A percentile compares a stretch with the other conserved stretches of the same genome.
phyloP scores from a whole-genome alignment of 2,113 vertebrate genomes.

The Pungitius pungitius region DNA sequence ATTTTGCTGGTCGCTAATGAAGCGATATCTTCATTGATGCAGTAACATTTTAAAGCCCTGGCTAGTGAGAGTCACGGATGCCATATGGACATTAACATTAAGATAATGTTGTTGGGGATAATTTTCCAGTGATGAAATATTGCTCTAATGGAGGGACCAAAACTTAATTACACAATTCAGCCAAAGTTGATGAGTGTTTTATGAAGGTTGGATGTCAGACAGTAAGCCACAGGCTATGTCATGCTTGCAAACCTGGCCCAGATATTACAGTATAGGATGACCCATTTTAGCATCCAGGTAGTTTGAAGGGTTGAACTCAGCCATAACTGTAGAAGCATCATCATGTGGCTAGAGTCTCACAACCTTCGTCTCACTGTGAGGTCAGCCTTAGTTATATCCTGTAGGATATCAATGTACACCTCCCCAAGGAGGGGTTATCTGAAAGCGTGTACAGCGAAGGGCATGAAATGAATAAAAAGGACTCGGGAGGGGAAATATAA shows the following conservation, averaged over 20 bases:
- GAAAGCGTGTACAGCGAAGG: slow-evolving; percentile 53
- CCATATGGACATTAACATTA: slow-evolving; percentile 73
- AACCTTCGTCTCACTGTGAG: slow-evolving; percentile 37
- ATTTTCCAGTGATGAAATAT: slow-evolving; percentile 64
- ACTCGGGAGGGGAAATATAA: slow-evolving; percentile 39
- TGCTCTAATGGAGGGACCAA: slow-evolving; percentile 53
- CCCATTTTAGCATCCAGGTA: slow-evolving; percentile 29
- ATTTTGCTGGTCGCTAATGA: slow-evolving; percentile 39
- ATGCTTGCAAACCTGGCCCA: slow-evolving; percentile 43
- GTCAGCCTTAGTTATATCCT: slow-evolving; percentile 44
- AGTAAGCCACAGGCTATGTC: slow-evolving; percentile 31
- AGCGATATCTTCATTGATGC: slow-evolving; percentile 31
- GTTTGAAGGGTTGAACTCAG: slow-evolving; percentile 48
- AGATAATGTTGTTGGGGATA: slow-evolving; percentile 60
- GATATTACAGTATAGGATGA: slow-evolving; percentile 30
- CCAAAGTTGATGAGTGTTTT: slow-evolving; percentile 58
- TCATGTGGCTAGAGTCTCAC: slow-evolving; percentile 27
- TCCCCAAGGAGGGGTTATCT: slow-evolving; percentile 67
- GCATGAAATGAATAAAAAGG: slow-evolving; percentile 61
- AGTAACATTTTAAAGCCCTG: slow-evolving; percentile 43
- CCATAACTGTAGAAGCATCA: slow-evolving; percentile 43
- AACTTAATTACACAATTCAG: slow-evolving; percentile 60
- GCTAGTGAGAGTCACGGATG: slow-evolving; percentile 37
- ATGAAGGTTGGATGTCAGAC: slow-evolving; percentile 45
- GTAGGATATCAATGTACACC: slow-evolving; percentile 55